Evolutionary conservation across 2,113 vertebrate genomes (phyloP).

Genomic region (Bothrops jararaca): DNA sequence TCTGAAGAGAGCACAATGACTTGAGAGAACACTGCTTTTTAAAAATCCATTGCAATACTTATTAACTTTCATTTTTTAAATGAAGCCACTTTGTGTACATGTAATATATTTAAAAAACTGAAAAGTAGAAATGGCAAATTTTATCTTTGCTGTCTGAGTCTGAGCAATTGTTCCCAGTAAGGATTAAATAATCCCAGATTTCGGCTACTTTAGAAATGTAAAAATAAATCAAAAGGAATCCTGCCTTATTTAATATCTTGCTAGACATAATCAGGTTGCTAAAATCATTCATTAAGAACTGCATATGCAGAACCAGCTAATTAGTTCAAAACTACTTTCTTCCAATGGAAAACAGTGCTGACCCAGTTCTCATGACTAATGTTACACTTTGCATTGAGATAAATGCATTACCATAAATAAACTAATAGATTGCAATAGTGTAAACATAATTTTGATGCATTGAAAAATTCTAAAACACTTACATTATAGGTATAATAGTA

Average conservation of each 20-base stretch:
- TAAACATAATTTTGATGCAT: background rate
- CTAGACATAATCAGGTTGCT: background rate
- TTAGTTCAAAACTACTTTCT: background rate
- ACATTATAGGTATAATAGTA: no score
- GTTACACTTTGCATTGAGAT: background rate
- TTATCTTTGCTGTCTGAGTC: background rate
- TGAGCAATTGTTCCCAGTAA: background rate
- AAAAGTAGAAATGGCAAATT: background rate
- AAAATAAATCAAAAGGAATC: background rate
- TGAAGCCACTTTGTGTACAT: background rate
- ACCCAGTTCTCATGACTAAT: conserved; percentile 7
- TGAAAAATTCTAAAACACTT: background rate
- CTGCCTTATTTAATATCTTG: background rate
- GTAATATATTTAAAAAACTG: background rate
- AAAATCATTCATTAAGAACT: background rate
- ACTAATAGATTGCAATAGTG: background rate
- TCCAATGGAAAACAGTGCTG: background rate
- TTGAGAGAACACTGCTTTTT: background rate
- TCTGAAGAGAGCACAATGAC: background rate
- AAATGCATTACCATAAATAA: background rate
- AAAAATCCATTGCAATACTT: background rate
- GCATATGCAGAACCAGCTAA: background rate
- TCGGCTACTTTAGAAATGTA: background rate
- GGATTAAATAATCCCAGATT: background rate
- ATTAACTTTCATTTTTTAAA: background rate